phyloP scores from a whole-genome alignment of 1,140 invertebrate species.

The Chionoecetes opilio region DNA sequence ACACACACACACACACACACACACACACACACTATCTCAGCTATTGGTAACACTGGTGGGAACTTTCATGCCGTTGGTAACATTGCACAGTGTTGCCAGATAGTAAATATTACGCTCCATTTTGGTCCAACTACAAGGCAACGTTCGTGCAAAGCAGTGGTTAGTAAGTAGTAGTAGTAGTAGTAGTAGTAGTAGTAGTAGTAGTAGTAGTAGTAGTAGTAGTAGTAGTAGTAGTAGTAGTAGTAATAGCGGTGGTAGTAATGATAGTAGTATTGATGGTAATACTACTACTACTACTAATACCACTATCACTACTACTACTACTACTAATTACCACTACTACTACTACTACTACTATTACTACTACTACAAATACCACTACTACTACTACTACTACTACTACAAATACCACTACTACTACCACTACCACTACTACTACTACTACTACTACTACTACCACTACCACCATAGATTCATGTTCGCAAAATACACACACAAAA shows the following conservation, averaged over 20 bases:
- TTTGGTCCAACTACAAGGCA: not conserved
- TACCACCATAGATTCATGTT: too few relatives aligned
- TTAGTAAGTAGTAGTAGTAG: not conserved
- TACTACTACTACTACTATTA: too few relatives aligned
- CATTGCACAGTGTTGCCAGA: not conserved
- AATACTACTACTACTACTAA: too few relatives aligned
- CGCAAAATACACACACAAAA: too few relatives aligned
- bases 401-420: not conserved
- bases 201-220: not conserved
- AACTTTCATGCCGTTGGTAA: not conserved
- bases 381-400: conserved; percentile 3
- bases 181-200: not conserved
- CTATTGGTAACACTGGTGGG: not conserved
- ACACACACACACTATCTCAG: not conserved
- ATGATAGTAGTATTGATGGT: too few relatives aligned
- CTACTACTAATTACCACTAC: too few relatives aligned
- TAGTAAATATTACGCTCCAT: not conserved
- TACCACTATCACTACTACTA: too few relatives aligned
- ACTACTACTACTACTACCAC: conserved; percentile 2
- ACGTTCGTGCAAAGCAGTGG: not conserved
- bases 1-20: not conserved
- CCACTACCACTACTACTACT: conserved; percentile 18
- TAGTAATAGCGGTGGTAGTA: not conserved
- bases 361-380: too few relatives aligned
- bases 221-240: not conserved